Evolutionary conservation across 2,888 invertebrate genomes (phyloP), one percentile per base, ranked within the genome.

Genomic region (Cyrtodaria siliqua): DNA sequence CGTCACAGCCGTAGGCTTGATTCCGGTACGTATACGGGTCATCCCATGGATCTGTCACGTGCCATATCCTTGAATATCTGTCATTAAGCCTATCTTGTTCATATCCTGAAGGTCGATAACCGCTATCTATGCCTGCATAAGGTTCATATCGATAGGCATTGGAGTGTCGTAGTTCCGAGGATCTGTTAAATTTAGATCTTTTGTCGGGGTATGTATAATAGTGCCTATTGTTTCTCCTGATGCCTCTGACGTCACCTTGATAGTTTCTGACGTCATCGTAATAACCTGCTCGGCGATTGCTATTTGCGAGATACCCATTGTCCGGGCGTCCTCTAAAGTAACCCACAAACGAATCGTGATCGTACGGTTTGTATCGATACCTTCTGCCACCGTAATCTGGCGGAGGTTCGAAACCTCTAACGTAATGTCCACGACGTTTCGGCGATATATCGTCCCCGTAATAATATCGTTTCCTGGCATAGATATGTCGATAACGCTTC

Each of bases 401-500:
- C 26, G 62, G 74, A 3, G 74, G 74, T 59, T 74, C 74, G 24
- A n/a, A n/a, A 14, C 20, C 29, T 38, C 47, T 53, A 27, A 44
- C 20, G 9, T 29, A 24, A 14, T 8, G 44, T 12, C 23, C 26
- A 2, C 47, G 27, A 27, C 47, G 42, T n/a, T 52, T 52, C 14
- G 18, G 38, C 40, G 14, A 3, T 23, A 14, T 24, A 38, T 49
- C 23, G 33, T 44, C 44, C 4, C 16, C n/a, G 8, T 64, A 23
- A 16, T 56, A 47, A 42, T 76, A 76, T 8, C 76, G 44, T 23
- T 60, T 66, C 6, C 61, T 40, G 2, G 70, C 64, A 26, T 76
- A 76, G 8, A 70, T 56, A 40, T 69, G 74, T 38, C 69, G 47
- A 18, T 60, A 75, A 20, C 26, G 24, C 18, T 64, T 68, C 76